phyloP scores from a whole-genome alignment of 2,113 vertebrate genomes.

The Lipophrys pholis region DNA sequence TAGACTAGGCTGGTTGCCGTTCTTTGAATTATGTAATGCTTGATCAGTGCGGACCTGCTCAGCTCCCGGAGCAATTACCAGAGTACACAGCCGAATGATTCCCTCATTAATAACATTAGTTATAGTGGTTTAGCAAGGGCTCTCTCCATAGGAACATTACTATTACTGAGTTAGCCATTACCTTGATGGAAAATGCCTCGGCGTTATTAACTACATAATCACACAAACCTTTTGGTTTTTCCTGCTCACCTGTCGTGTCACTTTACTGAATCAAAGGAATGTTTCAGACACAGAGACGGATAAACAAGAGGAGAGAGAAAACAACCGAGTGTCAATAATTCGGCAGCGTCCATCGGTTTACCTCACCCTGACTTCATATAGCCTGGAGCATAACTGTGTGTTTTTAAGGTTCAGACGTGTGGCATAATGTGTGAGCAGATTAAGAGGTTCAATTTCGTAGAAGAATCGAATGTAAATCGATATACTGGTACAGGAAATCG shows the following conservation, averaged over 20 bases:
- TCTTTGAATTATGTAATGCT: constrained; percentile 73
- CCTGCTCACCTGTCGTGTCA: not conserved
- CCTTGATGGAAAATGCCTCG: constrained; percentile 48
- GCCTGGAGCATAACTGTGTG: no score
- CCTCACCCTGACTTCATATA: no score
- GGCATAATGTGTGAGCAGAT: no score
- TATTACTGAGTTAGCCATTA: constrained; percentile 61
- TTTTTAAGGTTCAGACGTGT: no score
- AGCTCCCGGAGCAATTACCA: constrained; percentile 60
- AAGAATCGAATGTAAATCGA: no score
- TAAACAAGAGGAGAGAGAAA: not conserved
- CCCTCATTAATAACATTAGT: constrained; percentile 71
- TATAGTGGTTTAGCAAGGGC: constrained; percentile 43
- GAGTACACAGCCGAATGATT: constrained; percentile 63
- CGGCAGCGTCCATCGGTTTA: no score
- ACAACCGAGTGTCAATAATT: not conserved
- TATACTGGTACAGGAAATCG: no score
- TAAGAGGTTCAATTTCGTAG: no score
- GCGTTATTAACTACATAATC: constrained; percentile 44
- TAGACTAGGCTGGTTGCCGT: constrained; percentile 36
- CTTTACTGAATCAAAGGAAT: constrained; percentile 11
- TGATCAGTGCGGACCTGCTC: constrained; percentile 53
- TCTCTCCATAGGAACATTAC: constrained; percentile 55
- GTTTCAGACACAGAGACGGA: not conserved
- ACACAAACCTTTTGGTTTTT: constrained; percentile 8